A percentile compares a stretch with the other conserved stretches of the same genome.
These are phyloP conservation scores for Phocides pigmalion DNA, from an alignment of 1,140 invertebrate species.

Conservation along the genomic window DNA sequence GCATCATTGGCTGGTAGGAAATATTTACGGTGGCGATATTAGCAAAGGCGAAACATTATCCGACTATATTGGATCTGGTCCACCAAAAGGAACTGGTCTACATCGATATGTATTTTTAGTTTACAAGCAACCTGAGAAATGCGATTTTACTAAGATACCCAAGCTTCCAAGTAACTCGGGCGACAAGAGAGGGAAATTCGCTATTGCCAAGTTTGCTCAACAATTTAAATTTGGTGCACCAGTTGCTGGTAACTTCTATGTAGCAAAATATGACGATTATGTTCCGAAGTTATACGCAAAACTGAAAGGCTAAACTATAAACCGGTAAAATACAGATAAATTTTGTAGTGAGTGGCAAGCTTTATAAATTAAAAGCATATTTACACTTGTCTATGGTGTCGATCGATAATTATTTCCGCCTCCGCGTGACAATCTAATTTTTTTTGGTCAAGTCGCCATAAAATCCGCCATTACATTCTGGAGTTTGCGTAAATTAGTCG, in stretches of 20 bases:
- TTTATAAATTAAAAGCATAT: constrained; percentile 40
- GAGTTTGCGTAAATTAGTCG: constrained; percentile 80
- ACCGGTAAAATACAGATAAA: constrained; percentile 34
- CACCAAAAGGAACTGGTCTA: constrained; percentile 91
- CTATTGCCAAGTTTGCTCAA: constrained; percentile 66
- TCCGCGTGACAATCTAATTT: constrained; percentile 82
- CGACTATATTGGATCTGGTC: constrained; percentile 94
- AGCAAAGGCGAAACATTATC: constrained; percentile 89
- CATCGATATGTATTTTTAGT: constrained; percentile 87
- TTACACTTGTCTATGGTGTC: constrained; percentile 66
- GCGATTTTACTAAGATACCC: constrained; percentile 47
- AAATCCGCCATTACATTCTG: constrained; percentile 79
- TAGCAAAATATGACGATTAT: constrained; percentile 74
- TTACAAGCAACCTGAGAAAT: constrained; percentile 65
- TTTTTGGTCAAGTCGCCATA: constrained; percentile 62
- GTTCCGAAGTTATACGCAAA: constrained; percentile 72
- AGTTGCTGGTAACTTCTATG: constrained; percentile 70
- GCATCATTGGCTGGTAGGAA: constrained; percentile 96
- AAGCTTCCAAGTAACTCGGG: constrained; percentile 57
- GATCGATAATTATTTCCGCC: constrained; percentile 80
- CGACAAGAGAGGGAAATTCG: constrained; percentile 73
- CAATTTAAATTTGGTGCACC: constrained; percentile 64
- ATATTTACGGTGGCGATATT: constrained; percentile 92
- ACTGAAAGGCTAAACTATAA: constrained; percentile 58
- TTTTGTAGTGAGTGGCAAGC: constrained; percentile 32